Base-by-base conservation (phyloP, 2,113 vertebrate species). In the Genyomyrus donnyi region DNA sequence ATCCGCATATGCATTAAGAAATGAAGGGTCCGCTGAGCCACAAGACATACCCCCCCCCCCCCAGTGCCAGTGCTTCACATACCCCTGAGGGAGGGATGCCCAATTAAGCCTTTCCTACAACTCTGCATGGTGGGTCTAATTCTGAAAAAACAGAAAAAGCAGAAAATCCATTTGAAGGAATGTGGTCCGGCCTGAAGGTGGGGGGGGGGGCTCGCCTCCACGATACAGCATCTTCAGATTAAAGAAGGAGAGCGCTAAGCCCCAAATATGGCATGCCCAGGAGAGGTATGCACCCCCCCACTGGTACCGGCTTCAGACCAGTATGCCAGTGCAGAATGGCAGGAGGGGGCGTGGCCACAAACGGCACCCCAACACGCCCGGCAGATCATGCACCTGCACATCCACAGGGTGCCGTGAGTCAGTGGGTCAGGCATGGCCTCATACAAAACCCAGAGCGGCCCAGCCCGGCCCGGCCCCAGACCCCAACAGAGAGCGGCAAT, bases 91-190 rank as follows among this genome's bases (percentile, higher is more conserved):
- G 66, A n/a, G 7, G 62, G n/a, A 45, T 48, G 48, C 45, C 46
- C 80, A 80, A 80, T 92, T 89, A 90, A 80, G 35, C 24, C 45
- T 10, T 84, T 87, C 86, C 90, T 35, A 58, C 85, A 15, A 88
- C 87, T 62, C 87, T 13, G 53, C 45, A 17, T 17, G 24, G 19
- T 39, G 4, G 49, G 53, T 62, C 21, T 88, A 27, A 49, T 39
- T 88, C 46, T 88, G 39, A 19, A 24, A 48, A 70, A 58, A 39
- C 53, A 62, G 31, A 39, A 39, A n/a, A 45, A 62, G 87, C 52
- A 88, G 35, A 88, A 45, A 88, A 21, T 56, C 53, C 53, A 21
- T 45, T 39, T 66, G 87, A 50, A 53, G 53, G 87, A 88, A 66
- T 88, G 42, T 19, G 56, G 87, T 62, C 17, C 3, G 17, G 50